phyloP scores from a whole-genome alignment of 2,113 vertebrate species.

The Isichthys henryi region DNA sequence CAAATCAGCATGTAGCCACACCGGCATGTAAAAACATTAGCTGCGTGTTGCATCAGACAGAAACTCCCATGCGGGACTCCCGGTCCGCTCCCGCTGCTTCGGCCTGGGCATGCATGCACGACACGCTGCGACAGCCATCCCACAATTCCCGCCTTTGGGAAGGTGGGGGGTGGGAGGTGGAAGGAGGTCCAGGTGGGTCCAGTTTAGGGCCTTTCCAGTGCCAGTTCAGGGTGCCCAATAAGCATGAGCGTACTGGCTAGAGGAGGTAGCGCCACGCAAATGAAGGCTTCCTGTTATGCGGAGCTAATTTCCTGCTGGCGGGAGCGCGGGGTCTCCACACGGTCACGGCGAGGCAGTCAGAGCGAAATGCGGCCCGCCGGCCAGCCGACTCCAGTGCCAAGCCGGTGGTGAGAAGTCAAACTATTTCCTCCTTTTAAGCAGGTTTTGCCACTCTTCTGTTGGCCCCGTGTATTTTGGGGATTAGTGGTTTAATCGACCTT shows the following conservation, averaged over 20 bases:
- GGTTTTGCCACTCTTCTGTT: constrained; percentile 41
- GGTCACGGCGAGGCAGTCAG: neutral
- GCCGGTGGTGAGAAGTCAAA: constrained; percentile 38
- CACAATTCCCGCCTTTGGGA: neutral
- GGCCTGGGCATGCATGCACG: neutral
- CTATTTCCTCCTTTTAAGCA: constrained; percentile 44
- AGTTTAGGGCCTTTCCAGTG: neutral
- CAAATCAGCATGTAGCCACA: constrained; percentile 12
- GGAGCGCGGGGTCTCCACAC: neutral
- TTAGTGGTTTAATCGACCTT: constrained; percentile 75
- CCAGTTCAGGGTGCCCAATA: neutral
- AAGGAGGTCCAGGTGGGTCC: neutral
- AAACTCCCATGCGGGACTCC: neutral
- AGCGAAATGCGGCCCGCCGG: neutral
- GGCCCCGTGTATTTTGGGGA: constrained; percentile 68
- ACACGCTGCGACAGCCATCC: neutral
- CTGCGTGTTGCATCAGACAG: neutral
- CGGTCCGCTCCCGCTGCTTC: neutral
- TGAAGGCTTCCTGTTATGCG: neutral
- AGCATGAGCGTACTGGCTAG: neutral
- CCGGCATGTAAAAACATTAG: constrained; percentile 10
- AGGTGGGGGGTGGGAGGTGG: neutral
- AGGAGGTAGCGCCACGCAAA: neutral
- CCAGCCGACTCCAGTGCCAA: constrained; percentile 15
- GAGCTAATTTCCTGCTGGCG: neutral